Evolutionary conservation across 1,140 invertebrate genomes (phyloP).

Genomic region (Heliconius melpomene): DNA sequence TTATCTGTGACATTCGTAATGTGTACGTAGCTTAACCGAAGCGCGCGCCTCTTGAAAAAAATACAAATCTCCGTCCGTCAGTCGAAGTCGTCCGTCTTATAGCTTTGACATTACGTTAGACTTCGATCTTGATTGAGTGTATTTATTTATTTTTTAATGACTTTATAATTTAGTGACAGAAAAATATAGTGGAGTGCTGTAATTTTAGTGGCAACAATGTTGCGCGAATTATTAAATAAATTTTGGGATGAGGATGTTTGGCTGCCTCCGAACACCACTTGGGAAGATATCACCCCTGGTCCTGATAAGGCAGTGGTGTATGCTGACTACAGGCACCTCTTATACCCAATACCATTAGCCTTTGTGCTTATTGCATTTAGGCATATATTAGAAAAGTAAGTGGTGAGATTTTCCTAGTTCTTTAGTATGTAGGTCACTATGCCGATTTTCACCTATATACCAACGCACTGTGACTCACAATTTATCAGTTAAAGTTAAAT

Average conservation of each 20-base stretch:
- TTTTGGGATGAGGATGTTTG: conserved; percentile 93
- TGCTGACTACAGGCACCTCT: conserved; percentile 90
- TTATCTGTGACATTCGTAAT: background rate
- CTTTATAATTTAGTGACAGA: conserved; percentile 26
- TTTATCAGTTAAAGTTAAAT: conserved; percentile 43
- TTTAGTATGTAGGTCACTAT: conserved; percentile 21
- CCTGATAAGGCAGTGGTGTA: conserved; percentile 88
- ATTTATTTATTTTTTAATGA: conserved; percentile 42
- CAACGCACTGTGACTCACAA: conserved; percentile 42
- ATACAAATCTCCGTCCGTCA: conserved; percentile 14
- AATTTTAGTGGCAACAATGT: conserved; percentile 53
- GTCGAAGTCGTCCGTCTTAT: conserved; percentile 12
- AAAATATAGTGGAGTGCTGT: conserved; percentile 18
- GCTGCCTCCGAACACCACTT: conserved; percentile 94
- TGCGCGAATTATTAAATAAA: conserved; percentile 76
- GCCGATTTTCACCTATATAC: conserved; percentile 34
- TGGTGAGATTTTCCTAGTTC: conserved; percentile 34
- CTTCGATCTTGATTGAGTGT: conserved; percentile 45
- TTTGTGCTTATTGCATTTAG: conserved; percentile 88
- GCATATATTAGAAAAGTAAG: conserved; percentile 91
- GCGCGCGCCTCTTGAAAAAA: conserved; percentile 11
- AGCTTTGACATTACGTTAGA: conserved; percentile 26
- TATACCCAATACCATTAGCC: conserved; percentile 91
- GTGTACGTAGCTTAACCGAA: background rate
- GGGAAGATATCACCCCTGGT: conserved; percentile 91